Base-by-base conservation (phyloP, 2,888 invertebrate genomes). In the Heliconius cydno region DNA sequence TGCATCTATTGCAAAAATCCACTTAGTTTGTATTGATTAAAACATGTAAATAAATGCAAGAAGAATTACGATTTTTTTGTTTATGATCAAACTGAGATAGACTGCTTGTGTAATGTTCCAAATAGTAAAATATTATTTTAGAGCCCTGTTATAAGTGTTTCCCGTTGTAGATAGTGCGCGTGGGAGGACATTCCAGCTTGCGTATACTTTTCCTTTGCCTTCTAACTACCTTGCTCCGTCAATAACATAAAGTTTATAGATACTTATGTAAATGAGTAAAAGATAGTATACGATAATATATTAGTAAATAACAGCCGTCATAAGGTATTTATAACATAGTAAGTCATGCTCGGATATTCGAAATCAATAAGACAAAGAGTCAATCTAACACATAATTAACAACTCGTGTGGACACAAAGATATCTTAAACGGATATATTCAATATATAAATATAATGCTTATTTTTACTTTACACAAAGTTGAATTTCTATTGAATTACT, bases 151-250 rank as follows among this genome's bases (percentile, higher is more conserved):
- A 76, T 83, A 82, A 80, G 67, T 81, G 81, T 82, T 82, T 83
- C 81, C 83, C 83, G 80, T 81, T 79, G 75, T 38, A 80, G 79
- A 78, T 80, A 81, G 12, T n/a, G 70, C 46, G 83, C 77, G 85
- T 85, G 78, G 85, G 85, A 78, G 82, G 83, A 84, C 80, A 80
- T 68, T 79, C 83, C 81, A 81, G 80, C 81, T 77, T 73, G 76
- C 78, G 78, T 76, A 70, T 75, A 75, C 77, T 78, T 78, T 79
- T 78, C 74, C 80, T 46, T 60, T 67, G 78, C 75, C 52, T 77
- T 80, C 34, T 25, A 68, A 72, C 66, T 78, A n/a, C 57, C 65
- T 71, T 76, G 67, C 66, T 79, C 57, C 71, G 72, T 60, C 66
- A n/a, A 67, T 66, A 65, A 77, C 71, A 41, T 28, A 25, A 63